These are phyloP conservation scores for Labeo catla DNA, from an alignment of 2,113 vertebrate species.

Conservation along the genomic window DNA sequence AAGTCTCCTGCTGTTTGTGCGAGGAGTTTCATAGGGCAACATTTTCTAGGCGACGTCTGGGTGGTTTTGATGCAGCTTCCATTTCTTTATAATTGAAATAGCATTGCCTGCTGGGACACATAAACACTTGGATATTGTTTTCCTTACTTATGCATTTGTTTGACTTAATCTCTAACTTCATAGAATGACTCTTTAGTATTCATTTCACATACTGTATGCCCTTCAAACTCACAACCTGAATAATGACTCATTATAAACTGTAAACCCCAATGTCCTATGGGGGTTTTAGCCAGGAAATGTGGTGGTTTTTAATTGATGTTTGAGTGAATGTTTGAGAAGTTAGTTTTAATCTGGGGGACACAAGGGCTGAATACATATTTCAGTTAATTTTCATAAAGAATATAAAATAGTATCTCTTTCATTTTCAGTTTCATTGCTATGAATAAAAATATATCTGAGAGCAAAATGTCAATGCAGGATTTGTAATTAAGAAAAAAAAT, in stretches of 20 bases:
- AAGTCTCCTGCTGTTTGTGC: not conserved
- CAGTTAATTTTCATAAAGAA: not conserved
- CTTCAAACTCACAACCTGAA: conserved; percentile 6
- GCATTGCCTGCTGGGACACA: not conserved
- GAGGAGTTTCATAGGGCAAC: conserved; percentile 1
- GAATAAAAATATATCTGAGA: not conserved
- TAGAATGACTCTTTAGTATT: conserved; percentile 14
- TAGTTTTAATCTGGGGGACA: not conserved
- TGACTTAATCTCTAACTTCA: not conserved
- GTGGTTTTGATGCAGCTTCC: conserved; percentile 5
- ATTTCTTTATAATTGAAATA: not conserved
- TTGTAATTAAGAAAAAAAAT: not conserved
- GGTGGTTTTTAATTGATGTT: not conserved
- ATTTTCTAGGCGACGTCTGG: not conserved
- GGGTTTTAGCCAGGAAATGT: not conserved
- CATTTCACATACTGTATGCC: not conserved
- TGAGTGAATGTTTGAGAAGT: not conserved
- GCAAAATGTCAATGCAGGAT: not conserved
- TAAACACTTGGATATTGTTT: not conserved
- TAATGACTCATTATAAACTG: conserved; percentile 10
- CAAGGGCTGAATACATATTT: not conserved
- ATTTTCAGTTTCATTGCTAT: not conserved
- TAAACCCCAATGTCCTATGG: conserved; percentile 30
- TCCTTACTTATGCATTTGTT: not conserved
- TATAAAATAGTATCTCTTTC: not conserved